Conservation (phyloP, 2,113 vertebrate species). For the Peromyscus maniculatus region DNA sequence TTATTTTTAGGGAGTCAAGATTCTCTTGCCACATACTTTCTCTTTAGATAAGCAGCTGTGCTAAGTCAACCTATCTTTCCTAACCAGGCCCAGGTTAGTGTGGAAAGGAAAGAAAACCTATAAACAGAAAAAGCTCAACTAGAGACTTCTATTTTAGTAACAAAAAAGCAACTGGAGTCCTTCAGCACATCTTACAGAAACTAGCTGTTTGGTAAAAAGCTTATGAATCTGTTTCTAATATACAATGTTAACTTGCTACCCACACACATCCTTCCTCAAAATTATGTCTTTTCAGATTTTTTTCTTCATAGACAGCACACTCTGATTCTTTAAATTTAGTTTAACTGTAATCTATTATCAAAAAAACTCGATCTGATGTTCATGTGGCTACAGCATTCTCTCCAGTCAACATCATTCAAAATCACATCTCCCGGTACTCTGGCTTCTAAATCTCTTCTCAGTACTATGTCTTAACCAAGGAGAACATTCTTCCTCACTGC, state of each 20-base stretch:
- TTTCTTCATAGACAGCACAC: neutral
- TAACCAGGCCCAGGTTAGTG: neutral
- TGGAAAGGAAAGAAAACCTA: neutral
- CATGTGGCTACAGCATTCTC: neutral
- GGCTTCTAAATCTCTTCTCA: neutral
- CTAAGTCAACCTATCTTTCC: constrained; percentile 62
- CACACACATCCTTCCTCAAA: neutral
- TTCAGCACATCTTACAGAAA: constrained; percentile 30
- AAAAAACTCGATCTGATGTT: neutral
- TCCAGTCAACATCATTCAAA: constrained; percentile 18
- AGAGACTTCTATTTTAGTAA: constrained; percentile 42
- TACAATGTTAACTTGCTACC: neutral
- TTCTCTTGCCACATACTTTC: constrained; percentile 32
- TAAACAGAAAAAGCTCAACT: constrained; percentile 7
- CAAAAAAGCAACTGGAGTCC: constrained; percentile 43
- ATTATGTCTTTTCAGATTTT: constrained; percentile 18
- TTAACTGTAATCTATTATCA: neutral
- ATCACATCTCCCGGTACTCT: neutral
- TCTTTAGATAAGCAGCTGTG: constrained; percentile 67
- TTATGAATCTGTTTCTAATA: constrained; percentile 39
- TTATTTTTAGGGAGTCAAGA: neutral
- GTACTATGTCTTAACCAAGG: neutral
- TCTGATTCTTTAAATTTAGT: constrained; percentile 29
- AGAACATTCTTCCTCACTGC: neutral
- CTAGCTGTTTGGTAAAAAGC: constrained; percentile 44